These are phyloP conservation scores for Drosophila simulans DNA, from an alignment of 1,140 invertebrate genomes.

Conservation along the genomic window DNA sequence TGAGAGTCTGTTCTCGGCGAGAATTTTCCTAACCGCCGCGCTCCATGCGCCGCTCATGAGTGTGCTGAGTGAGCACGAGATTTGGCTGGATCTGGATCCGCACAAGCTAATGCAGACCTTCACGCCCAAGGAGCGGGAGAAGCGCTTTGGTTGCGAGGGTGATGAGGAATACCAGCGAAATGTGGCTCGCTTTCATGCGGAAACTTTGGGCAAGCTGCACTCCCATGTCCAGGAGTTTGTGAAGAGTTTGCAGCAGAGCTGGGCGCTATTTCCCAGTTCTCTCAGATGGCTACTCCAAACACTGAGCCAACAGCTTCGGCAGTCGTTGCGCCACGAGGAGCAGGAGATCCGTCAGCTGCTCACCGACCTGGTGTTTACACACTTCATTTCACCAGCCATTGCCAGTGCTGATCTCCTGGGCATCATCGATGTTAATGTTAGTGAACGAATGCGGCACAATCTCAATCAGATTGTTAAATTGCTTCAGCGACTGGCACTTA, in stretches of 20 bases:
- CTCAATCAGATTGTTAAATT: slow-evolving; percentile 96
- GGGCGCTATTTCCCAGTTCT: slow-evolving; percentile 96
- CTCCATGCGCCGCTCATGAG: slow-evolving; percentile 96
- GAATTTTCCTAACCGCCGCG: slow-evolving; percentile 96
- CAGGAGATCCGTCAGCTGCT: slow-evolving; percentile 92
- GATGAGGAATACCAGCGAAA: slow-evolving; percentile 89
- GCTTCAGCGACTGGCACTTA: slow-evolving; percentile 94
- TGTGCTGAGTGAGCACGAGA: slow-evolving; percentile 96
- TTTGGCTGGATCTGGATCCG: slow-evolving; percentile 96
- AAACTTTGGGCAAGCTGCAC: slow-evolving; percentile 92
- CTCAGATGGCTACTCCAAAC: slow-evolving; percentile 91
- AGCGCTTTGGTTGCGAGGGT: slow-evolving; percentile 88
- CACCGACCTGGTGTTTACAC: slow-evolving; percentile 96
- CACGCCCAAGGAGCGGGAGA: slow-evolving; percentile 76
- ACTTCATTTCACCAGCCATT: slow-evolving; percentile 98
- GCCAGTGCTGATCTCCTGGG: slow-evolving; percentile 98
- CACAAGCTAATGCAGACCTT: slow-evolving; percentile 91
- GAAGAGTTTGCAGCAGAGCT: slow-evolving; percentile 92
- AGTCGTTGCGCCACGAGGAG: slow-evolving; percentile 87
- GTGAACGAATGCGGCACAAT: slow-evolving; percentile 95
- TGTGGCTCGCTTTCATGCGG: slow-evolving; percentile 90
- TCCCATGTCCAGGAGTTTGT: slow-evolving; percentile 93
- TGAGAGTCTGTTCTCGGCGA: slow-evolving; percentile 95
- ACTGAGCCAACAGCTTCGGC: slow-evolving; percentile 89
- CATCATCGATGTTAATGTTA: slow-evolving; percentile 97